phyloP scores from a whole-genome alignment of 2,113 vertebrate species.

The Anolis carolinensis region DNA sequence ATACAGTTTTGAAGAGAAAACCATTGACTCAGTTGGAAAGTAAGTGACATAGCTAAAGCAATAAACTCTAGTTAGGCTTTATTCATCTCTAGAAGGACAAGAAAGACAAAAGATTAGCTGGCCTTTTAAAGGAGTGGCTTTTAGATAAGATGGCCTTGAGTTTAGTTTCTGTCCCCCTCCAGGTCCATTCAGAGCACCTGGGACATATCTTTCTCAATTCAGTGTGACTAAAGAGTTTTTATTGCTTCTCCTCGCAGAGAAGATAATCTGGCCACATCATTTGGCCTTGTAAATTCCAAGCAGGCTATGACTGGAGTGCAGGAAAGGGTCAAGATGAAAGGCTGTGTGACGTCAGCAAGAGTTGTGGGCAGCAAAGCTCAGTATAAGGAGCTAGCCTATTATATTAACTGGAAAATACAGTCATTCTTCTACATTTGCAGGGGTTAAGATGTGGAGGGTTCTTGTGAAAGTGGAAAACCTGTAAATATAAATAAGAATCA shows the following conservation, averaged over 20 bases:
- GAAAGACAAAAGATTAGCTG: not conserved
- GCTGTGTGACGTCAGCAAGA: not conserved
- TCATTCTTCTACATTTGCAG: too few relatives aligned
- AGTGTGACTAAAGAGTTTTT: not conserved
- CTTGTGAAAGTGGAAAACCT: too few relatives aligned
- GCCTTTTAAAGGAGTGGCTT: not conserved
- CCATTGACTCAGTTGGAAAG: not conserved
- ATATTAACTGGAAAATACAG: not conserved
- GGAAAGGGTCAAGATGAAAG: not conserved
- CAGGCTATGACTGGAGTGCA: not conserved
- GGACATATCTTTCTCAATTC: not conserved
- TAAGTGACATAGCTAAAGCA: not conserved
- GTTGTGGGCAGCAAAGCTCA: not conserved
- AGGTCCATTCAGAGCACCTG: not conserved
- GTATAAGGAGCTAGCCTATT: not conserved
- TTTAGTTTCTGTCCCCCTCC: not conserved
- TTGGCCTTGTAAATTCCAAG: conserved; percentile 12
- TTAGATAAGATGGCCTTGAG: not conserved
- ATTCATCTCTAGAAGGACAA: not conserved
- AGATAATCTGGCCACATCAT: not conserved
- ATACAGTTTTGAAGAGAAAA: not conserved
- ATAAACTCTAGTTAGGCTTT: not conserved
- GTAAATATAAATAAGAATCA: too few relatives aligned
- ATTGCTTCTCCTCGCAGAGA: conserved; percentile 3
- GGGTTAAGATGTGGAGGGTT: too few relatives aligned